These are phyloP conservation scores for Ochotona princeps DNA, from an alignment of 2,113 vertebrate species.

Conservation along the genomic window DNA sequence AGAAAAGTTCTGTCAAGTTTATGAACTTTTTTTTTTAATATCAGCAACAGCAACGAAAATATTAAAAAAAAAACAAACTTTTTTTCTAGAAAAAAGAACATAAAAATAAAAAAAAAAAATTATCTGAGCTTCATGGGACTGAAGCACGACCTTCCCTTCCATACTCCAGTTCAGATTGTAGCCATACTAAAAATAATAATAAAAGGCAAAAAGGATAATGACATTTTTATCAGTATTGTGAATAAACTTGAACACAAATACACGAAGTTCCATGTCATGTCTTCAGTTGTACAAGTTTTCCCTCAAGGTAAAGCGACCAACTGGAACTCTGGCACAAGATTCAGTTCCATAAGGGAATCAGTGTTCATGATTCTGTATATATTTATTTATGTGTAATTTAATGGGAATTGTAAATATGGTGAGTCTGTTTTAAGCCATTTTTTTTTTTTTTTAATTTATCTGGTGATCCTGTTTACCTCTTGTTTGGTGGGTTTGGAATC, in stretches of 20 bases:
- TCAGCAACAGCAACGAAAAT: conserved; percentile 43
- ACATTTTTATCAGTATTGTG: conserved; percentile 99
- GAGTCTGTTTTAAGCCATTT: conserved; percentile 98
- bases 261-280: conserved; percentile 95
- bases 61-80: conserved; percentile 80
- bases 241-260: conserved; percentile 98
- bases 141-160: conserved; percentile 92
- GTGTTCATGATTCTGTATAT: conserved; percentile 99
- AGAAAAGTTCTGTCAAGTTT: conserved; percentile 89
- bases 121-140: conserved; percentile 94
- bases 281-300: conserved; percentile 94
- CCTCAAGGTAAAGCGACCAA: conserved; percentile 92
- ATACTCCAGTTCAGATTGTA: conserved; percentile 95
- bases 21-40: conserved; percentile 89
- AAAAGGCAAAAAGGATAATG: conserved; percentile 90
- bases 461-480: conserved; percentile 98
- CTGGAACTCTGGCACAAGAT: conserved; percentile 98
- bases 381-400: conserved; percentile 99
- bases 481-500: conserved; percentile 99
- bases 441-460: conserved; percentile 98
- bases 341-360: conserved; percentile 99
- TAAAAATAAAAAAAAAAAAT: conserved; percentile 77
- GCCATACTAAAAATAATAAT: conserved; percentile 86
- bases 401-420: conserved; percentile 99
- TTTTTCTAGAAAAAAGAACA: conserved; percentile 78